Conservation (phyloP, 2,113 vertebrate species). For the Pelecanus crispus region DNA sequence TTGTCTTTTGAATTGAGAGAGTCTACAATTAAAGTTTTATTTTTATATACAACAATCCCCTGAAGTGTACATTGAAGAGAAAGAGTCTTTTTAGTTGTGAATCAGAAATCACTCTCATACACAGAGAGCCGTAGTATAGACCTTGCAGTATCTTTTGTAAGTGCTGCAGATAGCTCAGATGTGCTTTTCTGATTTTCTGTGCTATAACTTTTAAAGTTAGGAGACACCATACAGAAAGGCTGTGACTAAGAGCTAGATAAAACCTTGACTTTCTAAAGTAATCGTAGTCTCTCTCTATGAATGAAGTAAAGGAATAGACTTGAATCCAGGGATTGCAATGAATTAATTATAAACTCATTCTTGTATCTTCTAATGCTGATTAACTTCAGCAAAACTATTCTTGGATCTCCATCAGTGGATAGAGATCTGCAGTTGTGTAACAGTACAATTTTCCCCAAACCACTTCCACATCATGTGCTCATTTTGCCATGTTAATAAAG, state of each 20-base stretch:
- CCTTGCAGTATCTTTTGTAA: background rate
- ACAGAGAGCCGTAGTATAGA: background rate
- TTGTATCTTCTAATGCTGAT: background rate
- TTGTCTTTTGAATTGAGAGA: background rate
- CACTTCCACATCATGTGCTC: background rate
- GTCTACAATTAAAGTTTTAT: background rate
- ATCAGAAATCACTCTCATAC: background rate
- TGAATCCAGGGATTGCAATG: background rate
- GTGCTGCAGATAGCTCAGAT: background rate
- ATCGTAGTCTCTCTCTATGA: background rate
- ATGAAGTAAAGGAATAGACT: background rate
- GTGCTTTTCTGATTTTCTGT: background rate
- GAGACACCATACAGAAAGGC: background rate
- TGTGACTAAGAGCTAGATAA: background rate
- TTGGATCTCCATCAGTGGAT: background rate
- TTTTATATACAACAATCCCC: background rate
- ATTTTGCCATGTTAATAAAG: background rate
- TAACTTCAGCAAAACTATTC: background rate
- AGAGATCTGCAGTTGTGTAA: background rate
- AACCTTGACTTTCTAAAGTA: background rate
- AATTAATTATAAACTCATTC: background rate
- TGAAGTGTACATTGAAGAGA: background rate
- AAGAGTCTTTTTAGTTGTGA: background rate
- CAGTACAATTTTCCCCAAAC: background rate
- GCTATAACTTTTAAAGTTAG: background rate